Evolutionary conservation across 2,888 invertebrate species (phyloP).

Genomic region (Thera obeliscata): DNA sequence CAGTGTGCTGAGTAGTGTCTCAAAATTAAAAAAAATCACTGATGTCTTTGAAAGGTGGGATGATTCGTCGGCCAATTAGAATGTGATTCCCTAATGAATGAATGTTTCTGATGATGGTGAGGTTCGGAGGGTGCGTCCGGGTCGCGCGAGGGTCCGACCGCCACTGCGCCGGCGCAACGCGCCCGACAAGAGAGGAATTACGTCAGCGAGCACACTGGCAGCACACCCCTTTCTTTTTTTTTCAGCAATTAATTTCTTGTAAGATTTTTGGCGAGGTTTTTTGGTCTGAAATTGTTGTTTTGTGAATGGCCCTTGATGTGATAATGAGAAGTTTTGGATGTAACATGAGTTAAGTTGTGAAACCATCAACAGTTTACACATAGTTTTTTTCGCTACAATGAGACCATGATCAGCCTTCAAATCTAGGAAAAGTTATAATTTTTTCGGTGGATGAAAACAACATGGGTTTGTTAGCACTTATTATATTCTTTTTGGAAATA

Average conservation of each 20-base stretch:
- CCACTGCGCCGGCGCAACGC: constrained; percentile 69
- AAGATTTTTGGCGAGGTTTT: constrained; percentile 73
- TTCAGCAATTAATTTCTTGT: constrained; percentile 80
- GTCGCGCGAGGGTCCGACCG: constrained; percentile 70
- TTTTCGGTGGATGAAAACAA: too few relatives aligned
- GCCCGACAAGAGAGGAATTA: constrained; percentile 67
- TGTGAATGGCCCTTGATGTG: constrained; percentile 38
- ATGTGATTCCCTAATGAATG: constrained; percentile 39
- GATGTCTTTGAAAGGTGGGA: constrained; percentile 33
- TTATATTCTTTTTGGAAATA: too few relatives aligned
- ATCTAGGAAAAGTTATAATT: too few relatives aligned
- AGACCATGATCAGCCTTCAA: too few relatives aligned
- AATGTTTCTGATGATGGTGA: constrained; percentile 37
- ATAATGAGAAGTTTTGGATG: constrained; percentile 36
- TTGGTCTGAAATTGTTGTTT: constrained; percentile 38
- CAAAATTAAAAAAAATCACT: constrained; percentile 40
- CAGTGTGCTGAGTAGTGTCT: constrained; percentile 44
- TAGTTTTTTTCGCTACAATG: too few relatives aligned
- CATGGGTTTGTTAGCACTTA: too few relatives aligned
- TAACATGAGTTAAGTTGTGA: neutral
- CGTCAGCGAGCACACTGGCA: constrained; percentile 70
- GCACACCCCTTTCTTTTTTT: constrained; percentile 80
- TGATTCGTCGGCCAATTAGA: constrained; percentile 38
- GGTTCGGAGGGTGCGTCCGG: constrained; percentile 60
- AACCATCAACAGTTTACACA: neutral